Evolutionary conservation across 53 echinoderm and acorn worm species (phyloP), one percentile per base, ranked within the genome.

Genomic region (Echinarachnius parma): DNA sequence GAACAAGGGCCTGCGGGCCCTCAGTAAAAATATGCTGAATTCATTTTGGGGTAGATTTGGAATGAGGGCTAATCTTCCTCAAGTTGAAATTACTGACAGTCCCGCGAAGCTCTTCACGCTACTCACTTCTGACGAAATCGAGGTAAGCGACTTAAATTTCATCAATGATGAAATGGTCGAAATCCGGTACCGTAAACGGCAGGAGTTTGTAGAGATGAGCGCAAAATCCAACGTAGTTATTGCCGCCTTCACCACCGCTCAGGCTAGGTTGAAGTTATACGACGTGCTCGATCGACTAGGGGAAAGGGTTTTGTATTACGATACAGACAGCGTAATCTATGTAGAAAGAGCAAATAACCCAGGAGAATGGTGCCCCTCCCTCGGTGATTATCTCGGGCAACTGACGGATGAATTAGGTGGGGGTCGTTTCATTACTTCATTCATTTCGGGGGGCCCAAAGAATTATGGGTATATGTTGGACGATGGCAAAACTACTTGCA

Each of bases 21-120:
- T 88, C 0, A 70, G 79, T 7, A 92, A 85, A 75, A 46, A 84
- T 4, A 77, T 84, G 83, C 44, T 87, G 5, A 83, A 91, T 37
- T 53, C 45, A 20, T 78, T 91, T 21, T 86, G 91, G 90, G 91
- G 90, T 13, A 44, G 60, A 2, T 75, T 85, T 34, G 65, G 78
- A 0, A 60, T 60, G 78, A 64, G 55, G 19, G 52, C 0, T 7
- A 78, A 62, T 29, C 64, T 77, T 5, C 46, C 58, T 2, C 5
- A 13, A 14, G 11, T 21, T n/a, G 5, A 37, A 10, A 28, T 75
- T 2, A 58, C 57, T 13, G 3, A 23, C 33, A 39, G n/a, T 14
- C 56, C 75, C 21, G 37, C 21, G 8, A 20, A 31, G n/a, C 5
- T 68, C 4, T 67, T 31, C 34, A 31, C 20, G 3, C 14, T 68